Percentiles rank a stretch among this genome's conserved stretches.
Evolutionary conservation across 2,797 vertebrate genomes (phyloP).

Genomic region (Pangasius larnaudii): DNA sequence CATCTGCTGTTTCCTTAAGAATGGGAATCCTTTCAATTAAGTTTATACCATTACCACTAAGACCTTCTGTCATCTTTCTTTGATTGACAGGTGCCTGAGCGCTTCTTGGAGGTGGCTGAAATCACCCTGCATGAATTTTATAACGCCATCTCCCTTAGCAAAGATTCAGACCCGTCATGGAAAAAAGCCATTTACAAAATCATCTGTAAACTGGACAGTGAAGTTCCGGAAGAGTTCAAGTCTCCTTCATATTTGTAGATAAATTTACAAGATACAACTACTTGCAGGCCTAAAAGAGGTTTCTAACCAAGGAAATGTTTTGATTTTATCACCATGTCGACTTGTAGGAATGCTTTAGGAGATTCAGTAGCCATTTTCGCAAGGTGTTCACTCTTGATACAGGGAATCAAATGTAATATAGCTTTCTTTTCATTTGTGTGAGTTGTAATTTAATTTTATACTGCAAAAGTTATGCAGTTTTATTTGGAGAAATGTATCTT

Average conservation of each 20-base stretch:
- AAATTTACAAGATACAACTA: background rate
- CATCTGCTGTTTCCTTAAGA: constrained; percentile 11
- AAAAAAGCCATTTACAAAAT: constrained; percentile 99
- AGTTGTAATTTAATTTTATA: constrained; percentile 38
- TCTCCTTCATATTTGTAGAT: constrained; percentile 82
- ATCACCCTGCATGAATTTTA: constrained; percentile 94
- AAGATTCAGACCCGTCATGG: constrained; percentile 95
- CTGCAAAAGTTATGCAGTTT: constrained; percentile 3
- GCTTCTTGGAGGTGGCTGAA: constrained; percentile 91
- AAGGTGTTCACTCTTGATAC: constrained; percentile 13
- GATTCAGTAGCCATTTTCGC: constrained; percentile 5
- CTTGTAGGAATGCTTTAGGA: background rate
- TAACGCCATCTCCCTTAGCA: constrained; percentile 84
- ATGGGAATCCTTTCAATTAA: constrained; percentile 17
- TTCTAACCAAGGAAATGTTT: background rate
- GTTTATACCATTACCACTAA: background rate
- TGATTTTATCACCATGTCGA: background rate
- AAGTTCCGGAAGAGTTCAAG: constrained; percentile 91
- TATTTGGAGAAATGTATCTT: background rate
- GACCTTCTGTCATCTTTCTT: constrained; percentile 5
- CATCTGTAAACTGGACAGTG: constrained; percentile 95
- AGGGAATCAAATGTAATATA: constrained; percentile 12
- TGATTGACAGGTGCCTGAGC: constrained; percentile 85
- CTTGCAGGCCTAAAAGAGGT: background rate
- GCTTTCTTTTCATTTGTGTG: constrained; percentile 14